Conservation (phyloP, 2,113 vertebrate genomes). For the Microcebus griseorufus region DNA sequence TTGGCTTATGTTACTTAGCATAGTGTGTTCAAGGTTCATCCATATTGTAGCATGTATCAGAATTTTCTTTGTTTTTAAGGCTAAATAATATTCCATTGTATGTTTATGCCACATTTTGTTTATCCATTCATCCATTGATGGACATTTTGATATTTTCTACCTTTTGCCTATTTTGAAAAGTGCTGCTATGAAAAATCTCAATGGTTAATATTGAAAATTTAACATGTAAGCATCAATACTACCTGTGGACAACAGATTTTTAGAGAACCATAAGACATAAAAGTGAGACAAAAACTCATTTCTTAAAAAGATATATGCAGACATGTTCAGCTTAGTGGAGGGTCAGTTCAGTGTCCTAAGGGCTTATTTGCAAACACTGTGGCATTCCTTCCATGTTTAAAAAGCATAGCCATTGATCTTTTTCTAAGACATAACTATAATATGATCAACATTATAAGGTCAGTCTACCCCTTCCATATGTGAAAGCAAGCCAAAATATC, state of each 20-base stretch:
- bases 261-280: neutral
- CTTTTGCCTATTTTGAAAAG: slow-evolving; percentile 15
- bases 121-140: neutral
- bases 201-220: neutral
- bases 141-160: neutral
- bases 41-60: neutral
- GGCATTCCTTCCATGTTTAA: neutral
- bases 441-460: neutral
- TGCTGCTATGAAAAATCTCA: neutral
- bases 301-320: neutral
- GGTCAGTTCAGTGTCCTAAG: neutral
- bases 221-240: neutral
- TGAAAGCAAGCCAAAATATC: slow-evolving; percentile 6
- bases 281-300: neutral
- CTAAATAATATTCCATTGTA: neutral
- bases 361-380: neutral
- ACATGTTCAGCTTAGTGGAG: neutral
- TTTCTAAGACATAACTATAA: neutral
- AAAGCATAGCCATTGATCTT: neutral
- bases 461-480: neutral
- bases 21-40: neutral
- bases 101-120: neutral
- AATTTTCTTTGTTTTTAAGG: neutral
- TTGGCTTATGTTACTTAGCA: neutral
- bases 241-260: neutral